A percentile compares a stretch with the other conserved stretches of the same genome.
Evolutionary conservation across 1,140 invertebrate genomes (phyloP).

Genomic region (Pseudomyrmex sp.): DNA sequence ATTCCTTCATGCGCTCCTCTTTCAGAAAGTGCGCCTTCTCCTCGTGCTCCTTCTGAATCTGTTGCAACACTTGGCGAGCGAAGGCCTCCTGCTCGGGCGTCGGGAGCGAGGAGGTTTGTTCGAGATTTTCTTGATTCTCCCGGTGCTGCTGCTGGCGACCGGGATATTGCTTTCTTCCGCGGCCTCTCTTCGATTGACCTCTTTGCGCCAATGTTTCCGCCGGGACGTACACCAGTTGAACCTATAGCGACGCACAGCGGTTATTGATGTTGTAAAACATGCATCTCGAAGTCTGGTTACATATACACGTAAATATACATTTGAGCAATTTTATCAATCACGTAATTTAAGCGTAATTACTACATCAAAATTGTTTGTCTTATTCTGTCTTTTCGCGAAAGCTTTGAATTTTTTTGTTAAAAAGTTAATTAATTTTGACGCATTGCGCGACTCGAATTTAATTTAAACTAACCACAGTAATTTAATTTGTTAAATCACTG

Average conservation of each 20-base stretch:
- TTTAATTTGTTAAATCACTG: not conserved
- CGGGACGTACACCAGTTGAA: conserved; percentile 92
- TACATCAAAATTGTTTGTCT: no score
- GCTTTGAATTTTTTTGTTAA: no score
- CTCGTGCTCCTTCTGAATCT: conserved; percentile 83
- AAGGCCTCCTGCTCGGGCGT: conserved; percentile 79
- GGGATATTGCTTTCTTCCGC: conserved; percentile 71
- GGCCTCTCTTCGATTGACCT: conserved; percentile 77
- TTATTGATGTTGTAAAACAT: not conserved
- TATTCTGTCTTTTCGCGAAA: no score
- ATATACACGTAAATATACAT: not conserved
- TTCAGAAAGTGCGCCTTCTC: conserved; percentile 78
- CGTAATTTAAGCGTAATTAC: no score
- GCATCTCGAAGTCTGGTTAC: not conserved
- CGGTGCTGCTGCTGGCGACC: conserved; percentile 77
- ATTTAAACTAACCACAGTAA: not conserved
- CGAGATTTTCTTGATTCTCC: conserved; percentile 72
- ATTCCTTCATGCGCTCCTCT: conserved; percentile 78
- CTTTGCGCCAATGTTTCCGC: conserved; percentile 90
- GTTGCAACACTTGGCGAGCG: conserved; percentile 82
- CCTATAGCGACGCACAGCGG: conserved; percentile 79
- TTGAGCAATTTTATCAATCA: no score
- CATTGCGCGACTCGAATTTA: not conserved
- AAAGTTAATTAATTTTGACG: no score
- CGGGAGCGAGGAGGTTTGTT: not conserved